Conservation (phyloP, 2,888 invertebrate genomes). For the Acheta domesticus region DNA sequence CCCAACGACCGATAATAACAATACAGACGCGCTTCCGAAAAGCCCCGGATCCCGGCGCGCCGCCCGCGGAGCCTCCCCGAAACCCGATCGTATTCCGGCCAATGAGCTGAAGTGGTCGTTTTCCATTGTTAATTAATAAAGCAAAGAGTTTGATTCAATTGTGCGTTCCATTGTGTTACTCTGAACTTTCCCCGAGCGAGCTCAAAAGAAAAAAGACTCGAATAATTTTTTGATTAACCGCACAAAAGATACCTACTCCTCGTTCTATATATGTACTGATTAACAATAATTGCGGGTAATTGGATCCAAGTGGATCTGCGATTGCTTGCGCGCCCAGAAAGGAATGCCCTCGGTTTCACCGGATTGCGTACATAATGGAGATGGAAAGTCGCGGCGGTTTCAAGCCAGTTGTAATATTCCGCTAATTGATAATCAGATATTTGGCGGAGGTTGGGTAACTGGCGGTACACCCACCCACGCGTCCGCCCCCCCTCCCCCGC, state of each 20-base stretch:
- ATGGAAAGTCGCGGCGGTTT: slow-evolving; percentile 4
- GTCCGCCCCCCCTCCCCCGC: too few relatives aligned
- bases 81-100: slow-evolving; percentile 4
- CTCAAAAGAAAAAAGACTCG: slow-evolving; percentile 11
- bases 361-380: neutral
- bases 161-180: neutral
- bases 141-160: slow-evolving; percentile 18
- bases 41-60: neutral
- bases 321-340: neutral
- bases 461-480: too few relatives aligned
- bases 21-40: slow-evolving; percentile 18
- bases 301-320: slow-evolving; percentile 18
- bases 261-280: slow-evolving; percentile 7
- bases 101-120: slow-evolving; percentile 1
- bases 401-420: neutral
- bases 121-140: slow-evolving; percentile 18
- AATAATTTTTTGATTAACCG: slow-evolving; percentile 18
- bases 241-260: slow-evolving; percentile 1
- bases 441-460: neutral
- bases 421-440: slow-evolving; percentile 2
- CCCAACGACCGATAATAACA: neutral
- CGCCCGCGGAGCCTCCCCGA: slow-evolving; percentile 3
- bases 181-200: neutral
- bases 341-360: neutral
- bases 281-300: slow-evolving; percentile 18